A percentile compares a stretch with the other conserved stretches of the same genome.
Conservation (phyloP, 2,113 vertebrate species). For the Harpagus bidentatus region DNA sequence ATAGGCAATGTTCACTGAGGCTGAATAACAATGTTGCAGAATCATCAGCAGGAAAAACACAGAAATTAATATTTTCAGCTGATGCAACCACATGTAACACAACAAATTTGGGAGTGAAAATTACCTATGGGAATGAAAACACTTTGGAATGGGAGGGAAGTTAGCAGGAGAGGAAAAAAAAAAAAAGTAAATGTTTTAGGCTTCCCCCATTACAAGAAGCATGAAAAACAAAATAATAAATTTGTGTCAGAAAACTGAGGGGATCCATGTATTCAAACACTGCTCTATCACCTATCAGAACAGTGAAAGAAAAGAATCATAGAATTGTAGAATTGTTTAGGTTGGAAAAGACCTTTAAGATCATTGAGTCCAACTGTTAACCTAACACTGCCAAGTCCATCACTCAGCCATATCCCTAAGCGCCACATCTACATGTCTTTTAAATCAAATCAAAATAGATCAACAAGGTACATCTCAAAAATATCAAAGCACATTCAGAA, state of each 20-base stretch:
- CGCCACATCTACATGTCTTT: too few relatives aligned
- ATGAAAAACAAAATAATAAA: neutral
- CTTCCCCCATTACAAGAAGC: neutral
- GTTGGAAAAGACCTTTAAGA: too few relatives aligned
- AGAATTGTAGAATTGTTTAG: too few relatives aligned
- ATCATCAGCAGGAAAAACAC: neutral
- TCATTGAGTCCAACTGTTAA: too few relatives aligned
- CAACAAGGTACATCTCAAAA: neutral
- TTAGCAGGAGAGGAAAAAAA: neutral
- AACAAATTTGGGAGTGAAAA: neutral
- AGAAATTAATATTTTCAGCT: neutral
- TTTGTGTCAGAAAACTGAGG: neutral
- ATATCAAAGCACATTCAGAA: neutral
- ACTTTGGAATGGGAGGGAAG: neutral
- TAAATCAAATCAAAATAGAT: neutral
- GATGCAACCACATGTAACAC: neutral
- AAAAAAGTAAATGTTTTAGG: neutral
- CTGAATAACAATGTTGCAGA: neutral
- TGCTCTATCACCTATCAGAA: neutral
- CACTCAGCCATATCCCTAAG: too few relatives aligned
- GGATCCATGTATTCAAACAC: neutral
- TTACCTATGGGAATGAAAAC: neutral
- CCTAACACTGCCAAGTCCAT: too few relatives aligned
- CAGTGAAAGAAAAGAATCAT: neutral
- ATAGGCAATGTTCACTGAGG: neutral